These are phyloP conservation scores for Nematopogon swammerdamellus DNA, from an alignment of 2,888 invertebrate genomes.

Conservation along the genomic window DNA sequence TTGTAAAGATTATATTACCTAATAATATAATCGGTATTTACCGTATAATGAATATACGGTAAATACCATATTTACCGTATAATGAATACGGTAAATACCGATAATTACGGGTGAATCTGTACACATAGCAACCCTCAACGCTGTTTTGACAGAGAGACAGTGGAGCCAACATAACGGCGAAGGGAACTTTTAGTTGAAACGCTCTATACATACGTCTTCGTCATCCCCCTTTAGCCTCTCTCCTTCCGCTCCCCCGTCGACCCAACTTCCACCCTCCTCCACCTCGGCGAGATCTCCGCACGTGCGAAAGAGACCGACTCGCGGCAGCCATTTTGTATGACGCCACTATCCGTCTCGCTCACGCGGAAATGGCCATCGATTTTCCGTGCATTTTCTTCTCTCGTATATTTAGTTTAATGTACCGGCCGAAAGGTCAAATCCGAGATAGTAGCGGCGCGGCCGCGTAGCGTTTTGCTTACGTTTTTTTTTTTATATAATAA, in stretches of 20 bases:
- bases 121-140: no score
- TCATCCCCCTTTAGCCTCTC: background rate
- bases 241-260: background rate
- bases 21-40: no score
- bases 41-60: no score
- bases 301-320: background rate
- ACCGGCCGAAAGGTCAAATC: constrained; percentile 1
- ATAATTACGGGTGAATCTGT: no score
- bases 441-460: background rate
- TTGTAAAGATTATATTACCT: no score
- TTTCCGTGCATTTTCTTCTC: background rate
- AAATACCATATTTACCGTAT: no score
- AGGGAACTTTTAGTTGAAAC: no score
- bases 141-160: no score
- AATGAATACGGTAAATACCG: no score
- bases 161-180: no score
- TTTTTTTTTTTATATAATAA: constrained; percentile 12
- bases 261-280: no score
- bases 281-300: background rate
- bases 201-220: no score
- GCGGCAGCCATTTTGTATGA: background rate
- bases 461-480: background rate
- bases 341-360: background rate
- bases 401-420: background rate
- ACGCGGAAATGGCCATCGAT: background rate